phyloP scores from a whole-genome alignment of 2,113 vertebrate genomes.

The Sterna hirundo region DNA sequence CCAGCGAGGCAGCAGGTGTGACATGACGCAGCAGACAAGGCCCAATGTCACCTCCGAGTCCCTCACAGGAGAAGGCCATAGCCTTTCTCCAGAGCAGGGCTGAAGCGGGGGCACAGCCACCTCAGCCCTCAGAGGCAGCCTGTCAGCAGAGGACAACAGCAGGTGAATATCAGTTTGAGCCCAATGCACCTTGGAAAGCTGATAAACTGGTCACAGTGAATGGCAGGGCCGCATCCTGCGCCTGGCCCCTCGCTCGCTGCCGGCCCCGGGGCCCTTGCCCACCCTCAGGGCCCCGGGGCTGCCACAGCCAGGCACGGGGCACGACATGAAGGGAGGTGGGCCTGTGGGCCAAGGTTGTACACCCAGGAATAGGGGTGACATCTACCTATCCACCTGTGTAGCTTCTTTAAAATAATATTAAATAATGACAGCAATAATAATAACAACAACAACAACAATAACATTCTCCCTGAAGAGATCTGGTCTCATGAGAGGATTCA shows the following conservation, averaged over 20 bases:
- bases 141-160: rapidly evolving
- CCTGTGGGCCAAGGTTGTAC: too few species aligned
- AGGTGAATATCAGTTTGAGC: not conserved
- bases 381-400: not conserved
- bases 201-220: rapidly evolving
- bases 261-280: rapidly evolving
- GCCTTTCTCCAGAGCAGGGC: not conserved
- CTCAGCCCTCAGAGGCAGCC: not conserved
- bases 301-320: rapidly evolving
- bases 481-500: not conserved
- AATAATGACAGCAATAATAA: not conserved
- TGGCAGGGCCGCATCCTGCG: rapidly evolving
- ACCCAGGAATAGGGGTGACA: rapidly evolving
- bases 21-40: not conserved
- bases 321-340: rapidly evolving
- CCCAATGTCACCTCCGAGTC: rapidly evolving
- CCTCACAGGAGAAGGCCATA: not conserved
- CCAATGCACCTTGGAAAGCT: not conserved
- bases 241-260: rapidly evolving
- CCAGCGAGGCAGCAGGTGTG: not conserved
- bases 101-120: rapidly evolving
- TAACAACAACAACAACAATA: not conserved
- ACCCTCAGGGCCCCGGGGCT: rapidly evolving
- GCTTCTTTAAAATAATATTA: not conserved
- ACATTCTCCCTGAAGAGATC: not conserved